Conservation (phyloP, 2,797 vertebrate genomes). For the Parambassis ranga region DNA sequence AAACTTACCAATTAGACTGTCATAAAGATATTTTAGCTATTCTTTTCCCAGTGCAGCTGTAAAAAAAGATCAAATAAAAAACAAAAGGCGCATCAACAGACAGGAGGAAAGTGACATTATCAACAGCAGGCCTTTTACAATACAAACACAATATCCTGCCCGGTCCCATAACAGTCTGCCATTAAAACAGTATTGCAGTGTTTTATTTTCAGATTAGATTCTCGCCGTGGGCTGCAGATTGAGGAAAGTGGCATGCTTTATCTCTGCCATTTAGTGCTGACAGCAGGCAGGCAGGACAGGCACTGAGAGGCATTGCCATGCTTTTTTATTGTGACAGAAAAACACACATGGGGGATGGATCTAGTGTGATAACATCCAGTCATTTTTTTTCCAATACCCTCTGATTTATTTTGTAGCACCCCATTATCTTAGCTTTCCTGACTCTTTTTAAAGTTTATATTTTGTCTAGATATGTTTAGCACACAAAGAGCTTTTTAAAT, state of each 20-base stretch:
- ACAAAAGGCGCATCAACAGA: constrained; percentile 19
- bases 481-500: constrained; percentile 21
- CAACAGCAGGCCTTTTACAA: constrained; percentile 53
- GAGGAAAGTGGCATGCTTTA: constrained; percentile 61
- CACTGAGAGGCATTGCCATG: constrained; percentile 41
- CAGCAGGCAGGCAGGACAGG: constrained; percentile 62
- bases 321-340: constrained; percentile 71
- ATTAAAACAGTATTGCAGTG: constrained; percentile 71
- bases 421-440: constrained; percentile 46
- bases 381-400: constrained; percentile 69
- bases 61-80: constrained; percentile 15
- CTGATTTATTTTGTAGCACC: constrained; percentile 65
- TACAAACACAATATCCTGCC: constrained; percentile 61
- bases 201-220: constrained; percentile 73
- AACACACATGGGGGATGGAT: constrained; percentile 67
- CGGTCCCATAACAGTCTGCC: constrained; percentile 55
- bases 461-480: constrained; percentile 29
- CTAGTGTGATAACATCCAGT: constrained; percentile 74
- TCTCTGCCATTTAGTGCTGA: constrained; percentile 70
- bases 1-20: neutral
- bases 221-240: constrained; percentile 47
- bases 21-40: neutral
- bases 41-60: neutral
- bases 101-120: constrained; percentile 25
- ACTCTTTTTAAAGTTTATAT: constrained; percentile 33